Conservation (phyloP, 2,113 vertebrate genomes). For the Hyperopisus bebe region DNA sequence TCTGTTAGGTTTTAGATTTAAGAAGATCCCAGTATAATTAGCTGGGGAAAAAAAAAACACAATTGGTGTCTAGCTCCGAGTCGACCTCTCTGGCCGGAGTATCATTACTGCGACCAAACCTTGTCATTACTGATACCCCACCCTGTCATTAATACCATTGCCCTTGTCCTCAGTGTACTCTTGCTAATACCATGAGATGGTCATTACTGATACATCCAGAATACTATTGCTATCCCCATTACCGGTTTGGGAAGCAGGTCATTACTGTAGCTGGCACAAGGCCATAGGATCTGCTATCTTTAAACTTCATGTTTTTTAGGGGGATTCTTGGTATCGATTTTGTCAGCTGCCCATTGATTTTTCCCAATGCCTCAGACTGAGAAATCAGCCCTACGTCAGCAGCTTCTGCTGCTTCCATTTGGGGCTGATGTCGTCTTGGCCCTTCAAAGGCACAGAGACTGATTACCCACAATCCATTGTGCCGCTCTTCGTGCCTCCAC, state of each 20-base stretch:
- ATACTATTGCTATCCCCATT: background rate
- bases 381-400: slow-evolving; percentile 33
- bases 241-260: background rate
- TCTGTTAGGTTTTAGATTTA: background rate
- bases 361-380: background rate
- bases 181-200: background rate
- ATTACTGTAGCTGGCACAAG: slow-evolving; percentile 12
- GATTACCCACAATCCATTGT: background rate
- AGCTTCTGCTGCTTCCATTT: slow-evolving; percentile 40
- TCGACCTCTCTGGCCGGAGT: background rate
- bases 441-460: slow-evolving; percentile 21
- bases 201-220: slow-evolving; percentile 1
- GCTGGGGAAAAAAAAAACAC: background rate
- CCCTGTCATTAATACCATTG: slow-evolving; percentile 3
- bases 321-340: slow-evolving; percentile 64
- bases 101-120: background rate
- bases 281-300: slow-evolving; percentile 51
- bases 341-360: slow-evolving; percentile 62
- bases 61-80: background rate
- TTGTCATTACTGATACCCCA: slow-evolving; percentile 4
- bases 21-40: background rate
- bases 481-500: background rate
- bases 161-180: background rate
- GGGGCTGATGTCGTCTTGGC: slow-evolving; percentile 38
- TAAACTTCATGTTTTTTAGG: slow-evolving; percentile 47